These are phyloP conservation scores for Syrmaticus mikado DNA, from an alignment of 2,113 vertebrate species.

Conservation along the genomic window DNA sequence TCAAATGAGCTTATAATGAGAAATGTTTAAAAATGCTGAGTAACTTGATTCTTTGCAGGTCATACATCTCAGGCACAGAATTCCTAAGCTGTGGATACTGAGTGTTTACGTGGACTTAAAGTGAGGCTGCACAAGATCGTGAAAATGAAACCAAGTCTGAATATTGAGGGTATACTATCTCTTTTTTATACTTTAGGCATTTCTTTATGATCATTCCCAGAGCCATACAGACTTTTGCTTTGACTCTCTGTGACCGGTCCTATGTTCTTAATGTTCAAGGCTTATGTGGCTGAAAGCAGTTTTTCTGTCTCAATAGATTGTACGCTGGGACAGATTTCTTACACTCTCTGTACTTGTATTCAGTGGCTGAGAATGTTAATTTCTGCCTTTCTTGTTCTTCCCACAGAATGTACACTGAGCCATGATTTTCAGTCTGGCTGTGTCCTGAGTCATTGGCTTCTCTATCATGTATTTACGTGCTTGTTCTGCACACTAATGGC, in stretches of 20 bases:
- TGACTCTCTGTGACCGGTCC: background rate
- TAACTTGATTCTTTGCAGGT: background rate
- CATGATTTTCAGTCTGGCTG: conserved; percentile 19
- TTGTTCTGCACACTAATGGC: conserved; percentile 14
- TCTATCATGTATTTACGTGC: conserved; percentile 9
- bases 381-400: conserved; percentile 44
- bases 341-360: background rate
- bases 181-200: background rate
- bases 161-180: background rate
- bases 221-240: background rate
- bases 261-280: background rate
- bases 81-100: background rate
- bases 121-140: background rate
- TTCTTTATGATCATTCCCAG: background rate
- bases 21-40: background rate
- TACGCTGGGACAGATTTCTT: background rate
- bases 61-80: background rate
- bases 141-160: background rate
- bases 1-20: background rate
- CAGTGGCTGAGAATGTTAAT: conserved; percentile 48
- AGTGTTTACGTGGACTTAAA: background rate
- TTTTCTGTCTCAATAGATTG: background rate
- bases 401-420: background rate
- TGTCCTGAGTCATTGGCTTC: conserved; percentile 35
- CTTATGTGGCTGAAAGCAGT: background rate